A percentile compares a stretch with the other conserved stretches of the same genome.
Conservation (phyloP, 2,888 invertebrate genomes). For the Neoscelio sp. region DNA sequence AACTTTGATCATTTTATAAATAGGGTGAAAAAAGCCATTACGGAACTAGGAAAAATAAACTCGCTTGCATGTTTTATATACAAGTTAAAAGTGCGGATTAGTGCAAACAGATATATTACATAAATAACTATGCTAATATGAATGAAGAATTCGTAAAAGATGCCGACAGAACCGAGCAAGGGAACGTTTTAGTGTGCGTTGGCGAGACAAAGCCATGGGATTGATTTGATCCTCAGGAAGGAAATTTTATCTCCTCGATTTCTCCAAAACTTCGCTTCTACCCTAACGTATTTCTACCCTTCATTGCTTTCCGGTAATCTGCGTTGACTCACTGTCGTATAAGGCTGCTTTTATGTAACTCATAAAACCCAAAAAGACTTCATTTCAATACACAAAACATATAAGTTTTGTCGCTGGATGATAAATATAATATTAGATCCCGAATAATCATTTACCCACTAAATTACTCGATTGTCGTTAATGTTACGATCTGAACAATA, state of each 20-base stretch:
- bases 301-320: slow-evolving; percentile 67
- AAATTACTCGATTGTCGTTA: neutral
- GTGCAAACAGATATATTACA: slow-evolving; percentile 44
- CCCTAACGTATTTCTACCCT: slow-evolving; percentile 64
- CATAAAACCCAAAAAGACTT: slow-evolving; percentile 63
- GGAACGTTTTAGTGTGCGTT: slow-evolving; percentile 23
- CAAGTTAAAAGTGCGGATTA: slow-evolving; percentile 20
- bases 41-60: neutral
- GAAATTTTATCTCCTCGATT: slow-evolving; percentile 58
- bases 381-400: slow-evolving; percentile 64
- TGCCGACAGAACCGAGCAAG: slow-evolving; percentile 56
- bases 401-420: slow-evolving; percentile 29
- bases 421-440: slow-evolving; percentile 35
- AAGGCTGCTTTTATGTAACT: slow-evolving; percentile 52
- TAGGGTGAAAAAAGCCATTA: neutral
- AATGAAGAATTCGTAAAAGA: slow-evolving; percentile 49
- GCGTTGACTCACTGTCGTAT: slow-evolving; percentile 66
- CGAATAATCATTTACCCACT: neutral
- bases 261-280: slow-evolving; percentile 57
- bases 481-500: too few species aligned
- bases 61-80: slow-evolving; percentile 5
- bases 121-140: slow-evolving; percentile 51
- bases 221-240: slow-evolving; percentile 47
- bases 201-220: slow-evolving; percentile 38
- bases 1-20: neutral